Conservation (phyloP, 2,888 invertebrate species). For the Lomographa bimaculata region DNA sequence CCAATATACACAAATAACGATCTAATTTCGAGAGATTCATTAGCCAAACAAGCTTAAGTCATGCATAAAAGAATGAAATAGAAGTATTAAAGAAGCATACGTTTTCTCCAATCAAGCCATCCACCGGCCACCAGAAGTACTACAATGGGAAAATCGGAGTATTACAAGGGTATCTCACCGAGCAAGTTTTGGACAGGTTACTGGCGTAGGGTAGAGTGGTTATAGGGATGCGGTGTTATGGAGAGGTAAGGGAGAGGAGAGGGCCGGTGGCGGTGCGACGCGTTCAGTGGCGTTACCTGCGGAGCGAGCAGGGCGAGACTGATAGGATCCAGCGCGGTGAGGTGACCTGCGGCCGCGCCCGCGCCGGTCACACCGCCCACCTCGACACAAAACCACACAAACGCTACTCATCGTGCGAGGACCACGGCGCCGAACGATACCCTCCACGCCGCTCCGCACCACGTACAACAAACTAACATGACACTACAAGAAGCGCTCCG, state of each 20-base stretch:
- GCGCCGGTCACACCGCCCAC: constrained; percentile 84
- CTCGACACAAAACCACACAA: constrained; percentile 84
- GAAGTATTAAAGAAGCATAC: constrained; percentile 69
- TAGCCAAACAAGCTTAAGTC: constrained; percentile 67
- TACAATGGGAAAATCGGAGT: constrained; percentile 40
- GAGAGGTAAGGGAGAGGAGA: constrained; percentile 28
- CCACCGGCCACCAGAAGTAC: constrained; percentile 68
- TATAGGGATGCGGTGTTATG: constrained; percentile 25
- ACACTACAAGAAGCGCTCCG: constrained; percentile 28
- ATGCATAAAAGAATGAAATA: constrained; percentile 61
- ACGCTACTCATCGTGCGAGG: constrained; percentile 81
- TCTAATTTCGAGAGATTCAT: constrained; percentile 18
- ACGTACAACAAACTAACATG: constrained; percentile 32
- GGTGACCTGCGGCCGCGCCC: constrained; percentile 81
- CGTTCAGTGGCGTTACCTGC: constrained; percentile 69
- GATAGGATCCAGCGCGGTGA: constrained; percentile 83
- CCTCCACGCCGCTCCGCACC: constrained; percentile 61
- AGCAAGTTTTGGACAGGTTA: constrained; percentile 24
- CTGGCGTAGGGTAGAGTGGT: constrained; percentile 27
- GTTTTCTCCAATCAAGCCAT: constrained; percentile 64
- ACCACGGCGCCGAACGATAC: constrained; percentile 43
- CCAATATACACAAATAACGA: constrained; percentile 12
- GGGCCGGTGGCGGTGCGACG: constrained; percentile 55
- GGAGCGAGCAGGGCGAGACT: constrained; percentile 81
- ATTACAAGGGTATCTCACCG: constrained; percentile 30